These are phyloP conservation scores for Pelecanoides urinatrix DNA, from an alignment of 2,113 vertebrate genomes.

Conservation along the genomic window DNA sequence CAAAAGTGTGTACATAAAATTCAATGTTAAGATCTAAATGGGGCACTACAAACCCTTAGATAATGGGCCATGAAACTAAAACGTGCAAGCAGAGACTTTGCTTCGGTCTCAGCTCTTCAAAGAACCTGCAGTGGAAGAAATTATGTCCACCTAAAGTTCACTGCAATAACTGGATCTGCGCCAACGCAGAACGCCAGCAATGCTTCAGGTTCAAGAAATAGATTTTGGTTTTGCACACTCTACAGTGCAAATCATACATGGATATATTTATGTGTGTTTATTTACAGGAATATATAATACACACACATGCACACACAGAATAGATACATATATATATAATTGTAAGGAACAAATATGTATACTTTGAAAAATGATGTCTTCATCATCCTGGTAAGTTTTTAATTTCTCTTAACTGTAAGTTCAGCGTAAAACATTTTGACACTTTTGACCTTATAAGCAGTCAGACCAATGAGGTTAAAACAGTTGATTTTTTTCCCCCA, in stretches of 20 bases:
- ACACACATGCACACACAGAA: background rate
- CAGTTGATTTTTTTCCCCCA: background rate
- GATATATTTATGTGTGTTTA: background rate
- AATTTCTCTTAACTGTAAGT: background rate
- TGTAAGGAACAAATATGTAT: background rate
- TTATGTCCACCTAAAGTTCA: background rate
- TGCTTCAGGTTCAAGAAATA: rapidly evolving
- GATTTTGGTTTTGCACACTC: background rate
- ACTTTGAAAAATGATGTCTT: background rate
- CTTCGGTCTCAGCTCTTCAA: background rate
- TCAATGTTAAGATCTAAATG: background rate
- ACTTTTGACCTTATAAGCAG: background rate
- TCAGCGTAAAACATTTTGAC: background rate
- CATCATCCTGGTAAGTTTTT: background rate
- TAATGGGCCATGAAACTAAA: background rate
- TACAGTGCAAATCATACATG: background rate
- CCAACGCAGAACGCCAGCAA: background rate
- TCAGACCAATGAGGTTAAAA: background rate
- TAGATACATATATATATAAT: background rate
- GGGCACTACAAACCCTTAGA: rapidly evolving
- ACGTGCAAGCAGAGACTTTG: background rate
- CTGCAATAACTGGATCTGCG: background rate
- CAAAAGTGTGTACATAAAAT: background rate
- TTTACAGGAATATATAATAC: background rate
- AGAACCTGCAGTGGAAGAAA: background rate